Base-by-base conservation (phyloP, 2,888 invertebrate genomes). In the Drosophila mettleri region DNA sequence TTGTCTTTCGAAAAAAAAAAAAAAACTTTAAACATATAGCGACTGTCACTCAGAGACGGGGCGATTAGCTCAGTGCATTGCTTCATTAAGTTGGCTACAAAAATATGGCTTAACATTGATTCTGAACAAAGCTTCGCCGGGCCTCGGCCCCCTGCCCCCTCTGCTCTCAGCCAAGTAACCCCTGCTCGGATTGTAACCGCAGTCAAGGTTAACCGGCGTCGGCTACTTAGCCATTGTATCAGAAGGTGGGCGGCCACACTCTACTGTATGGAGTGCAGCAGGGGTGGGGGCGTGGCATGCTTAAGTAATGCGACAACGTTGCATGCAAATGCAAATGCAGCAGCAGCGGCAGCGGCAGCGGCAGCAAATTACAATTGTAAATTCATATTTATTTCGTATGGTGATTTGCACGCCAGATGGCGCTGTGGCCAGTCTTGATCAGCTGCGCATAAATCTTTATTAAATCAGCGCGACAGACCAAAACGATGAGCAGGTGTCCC, bases 201-300 rank as follows among this genome's bases (percentile, higher is more conserved):
- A 74, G 67, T 66, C 84, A 86, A 83, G 86, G 81, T 71, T 71
- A 71, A 77, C 83, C 63, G 74, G 70, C 74, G 69, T 39, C 74
- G 48, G 48, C 48, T 48, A 48, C 48, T 48, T 48, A 33, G 60
- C 66, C 69, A 78, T 75, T 78, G 74, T 74, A 43, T 66, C 31
- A 31, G n/a, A 9, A 2, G 7, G 22, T 29, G 34, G 39, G 10
- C 8, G 29, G 45, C 45, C 2, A 9, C 10, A 18, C 16, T 6
- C 27, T 18, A 14, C n/a, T n/a, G 43, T 24, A 12, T 38, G 39
- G 24, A 16, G 16, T n/a, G n/a, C n/a, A n/a, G n/a, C n/a, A n/a
- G n/a, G n/a, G n/a, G n/a, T n/a, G 24, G 31, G 38, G 68, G 54
- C 27, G 53, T 49, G 67, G 54, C 33, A 20, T 33, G 57, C 43